Conservation (phyloP, 2,888 invertebrate species). For the Agonopterix alstromeriana region DNA sequence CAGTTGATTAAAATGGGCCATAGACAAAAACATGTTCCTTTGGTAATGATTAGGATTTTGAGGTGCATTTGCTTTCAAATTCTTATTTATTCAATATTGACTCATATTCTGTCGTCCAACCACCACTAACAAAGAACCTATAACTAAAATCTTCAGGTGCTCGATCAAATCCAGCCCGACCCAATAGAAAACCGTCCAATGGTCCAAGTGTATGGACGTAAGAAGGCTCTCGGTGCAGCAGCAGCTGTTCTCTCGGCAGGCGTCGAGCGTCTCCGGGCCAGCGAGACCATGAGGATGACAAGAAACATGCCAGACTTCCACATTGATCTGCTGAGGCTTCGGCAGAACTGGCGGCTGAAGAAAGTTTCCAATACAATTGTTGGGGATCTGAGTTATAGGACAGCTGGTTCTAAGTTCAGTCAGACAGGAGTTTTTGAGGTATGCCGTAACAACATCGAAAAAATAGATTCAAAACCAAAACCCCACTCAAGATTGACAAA, state of each 20-base stretch:
- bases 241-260: conserved; percentile 90
- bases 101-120: too few relatives aligned
- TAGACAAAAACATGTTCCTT: too few relatives aligned
- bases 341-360: conserved; percentile 97
- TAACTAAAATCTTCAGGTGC: conserved; percentile 38
- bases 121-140: too few relatives aligned
- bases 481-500: too few relatives aligned
- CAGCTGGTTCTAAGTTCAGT: conserved; percentile 95
- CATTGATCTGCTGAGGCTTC: conserved; percentile 89
- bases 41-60: too few relatives aligned
- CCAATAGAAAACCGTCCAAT: conserved; percentile 88
- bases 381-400: conserved; percentile 96
- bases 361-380: conserved; percentile 97
- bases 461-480: too few relatives aligned
- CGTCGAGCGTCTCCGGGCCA: conserved; percentile 89
- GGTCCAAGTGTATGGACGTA: conserved; percentile 93
- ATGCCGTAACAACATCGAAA: neutral
- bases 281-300: conserved; percentile 84
- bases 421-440: conserved; percentile 98
- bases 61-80: too few relatives aligned
- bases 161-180: conserved; percentile 94
- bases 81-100: too few relatives aligned
- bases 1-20: too few relatives aligned
- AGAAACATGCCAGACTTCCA: conserved; percentile 93
- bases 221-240: conserved; percentile 93